Base-by-base conservation (phyloP, 2,888 invertebrate genomes). In the Scaptomyza reducta region DNA sequence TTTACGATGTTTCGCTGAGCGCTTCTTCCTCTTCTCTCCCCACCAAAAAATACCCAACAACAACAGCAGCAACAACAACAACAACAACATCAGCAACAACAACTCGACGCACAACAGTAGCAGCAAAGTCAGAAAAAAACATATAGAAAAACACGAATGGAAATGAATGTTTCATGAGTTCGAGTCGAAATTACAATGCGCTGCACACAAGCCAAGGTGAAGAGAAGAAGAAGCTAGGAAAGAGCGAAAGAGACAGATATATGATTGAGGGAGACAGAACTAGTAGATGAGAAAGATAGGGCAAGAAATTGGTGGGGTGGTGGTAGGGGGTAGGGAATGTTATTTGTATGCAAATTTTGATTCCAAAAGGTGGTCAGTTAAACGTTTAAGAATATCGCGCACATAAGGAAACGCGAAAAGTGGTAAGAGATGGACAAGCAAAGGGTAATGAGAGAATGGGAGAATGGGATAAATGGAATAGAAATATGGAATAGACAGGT, bases 1-100 rank as follows among this genome's bases (percentile, higher is more conserved):
- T 81, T 81, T 82, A 81, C 82, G 80, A 82, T 81, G 81, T 85
- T 85, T 70, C 72, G 70, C 64, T 77, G 69, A 71, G 56, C 69
- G 49, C 57, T 16, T 22, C 41, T 41, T 16, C 3, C 41, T 41
- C 5, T 41, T 41, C 42, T 42, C 42, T 22, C 22, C 6, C 22
- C 6, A 75, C 65, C 77, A 79, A 77, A 79, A 79, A 65, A 74
- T 38, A 45, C 10, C 22, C 25, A 38, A 31, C 38, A 51, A 6
- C 41, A 57, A 3, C 42, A 63, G 64, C 44, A 67, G 13, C 55
- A 63, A 7, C 22, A 22, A 3, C 22, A 22, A 1, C 22, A 22
- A 22, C 22, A 22, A 22, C 25, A 40, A 38, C 38, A 53, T 5
- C 41, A 58, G 3, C 44, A 63, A 66, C 45, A 63, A 14, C 55